These are phyloP conservation scores for Chelmon rostratus DNA, from an alignment of 2,797 vertebrate species.

Conservation along the genomic window DNA sequence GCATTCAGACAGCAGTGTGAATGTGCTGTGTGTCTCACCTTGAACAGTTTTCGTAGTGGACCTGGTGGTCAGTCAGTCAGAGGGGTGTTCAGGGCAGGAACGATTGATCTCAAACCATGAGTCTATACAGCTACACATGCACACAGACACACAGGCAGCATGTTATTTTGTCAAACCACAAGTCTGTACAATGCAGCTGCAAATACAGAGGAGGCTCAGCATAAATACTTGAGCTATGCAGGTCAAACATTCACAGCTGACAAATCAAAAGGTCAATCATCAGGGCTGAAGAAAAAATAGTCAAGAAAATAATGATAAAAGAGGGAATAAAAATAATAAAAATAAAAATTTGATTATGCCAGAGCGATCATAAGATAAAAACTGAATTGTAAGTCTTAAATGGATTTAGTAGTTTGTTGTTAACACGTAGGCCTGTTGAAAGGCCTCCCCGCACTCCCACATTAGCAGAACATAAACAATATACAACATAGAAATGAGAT, in stretches of 20 bases:
- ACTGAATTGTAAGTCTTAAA: not conserved
- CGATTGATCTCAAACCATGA: constrained; percentile 99
- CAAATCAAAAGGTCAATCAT: not conserved
- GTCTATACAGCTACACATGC: constrained; percentile 95
- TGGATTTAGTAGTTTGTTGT: constrained; percentile 26
- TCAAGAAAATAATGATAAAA: not conserved
- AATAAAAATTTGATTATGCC: not conserved
- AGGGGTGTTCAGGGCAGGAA: constrained; percentile 98
- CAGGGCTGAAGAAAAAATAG: not conserved
- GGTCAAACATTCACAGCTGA: not conserved
- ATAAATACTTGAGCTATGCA: not conserved
- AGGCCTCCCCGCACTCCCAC: constrained; percentile 42
- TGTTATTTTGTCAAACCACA: not conserved
- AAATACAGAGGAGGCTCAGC: not conserved
- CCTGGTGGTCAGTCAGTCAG: constrained; percentile 89
- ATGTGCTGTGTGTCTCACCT: constrained; percentile 72
- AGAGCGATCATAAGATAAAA: not conserved
- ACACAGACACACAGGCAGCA: constrained; percentile 23
- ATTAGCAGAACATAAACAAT: constrained; percentile 22
- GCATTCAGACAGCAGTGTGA: constrained; percentile 7
- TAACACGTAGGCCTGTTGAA: constrained; percentile 44
- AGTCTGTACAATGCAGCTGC: not conserved
- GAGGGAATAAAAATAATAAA: not conserved
- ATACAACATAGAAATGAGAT: constrained; percentile 17
- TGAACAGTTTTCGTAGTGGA: constrained; percentile 69